Percentiles rank a stretch among this genome's conserved stretches.
Conservation (phyloP, 2,888 invertebrate species). For the Hypomecis punctinalis region DNA sequence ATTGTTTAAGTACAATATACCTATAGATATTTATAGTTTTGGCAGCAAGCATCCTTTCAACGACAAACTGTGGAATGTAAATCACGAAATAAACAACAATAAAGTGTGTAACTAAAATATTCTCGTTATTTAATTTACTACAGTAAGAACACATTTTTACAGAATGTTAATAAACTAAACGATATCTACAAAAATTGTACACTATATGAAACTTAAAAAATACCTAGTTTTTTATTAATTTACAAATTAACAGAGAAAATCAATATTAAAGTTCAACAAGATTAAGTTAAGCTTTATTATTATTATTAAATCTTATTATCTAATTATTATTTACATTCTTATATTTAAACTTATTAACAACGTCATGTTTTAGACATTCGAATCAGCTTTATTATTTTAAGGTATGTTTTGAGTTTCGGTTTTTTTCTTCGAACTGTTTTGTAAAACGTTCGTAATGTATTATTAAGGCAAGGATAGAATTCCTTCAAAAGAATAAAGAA, state of each 20-base stretch:
- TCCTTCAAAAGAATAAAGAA: conserved; percentile 32
- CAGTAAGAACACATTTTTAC: conserved; percentile 86
- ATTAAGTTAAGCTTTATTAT: conserved; percentile 79
- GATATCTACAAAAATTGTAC: conserved; percentile 85
- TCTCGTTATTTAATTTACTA: conserved; percentile 86
- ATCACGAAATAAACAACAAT: conserved; percentile 66
- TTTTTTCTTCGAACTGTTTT: background rate
- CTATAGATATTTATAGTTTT: too few species aligned
- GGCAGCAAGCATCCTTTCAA: too few species aligned
- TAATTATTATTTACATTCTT: conserved; percentile 75
- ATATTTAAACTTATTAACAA: conserved; percentile 61
- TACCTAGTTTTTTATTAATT: conserved; percentile 72
- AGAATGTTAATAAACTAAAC: conserved; percentile 84
- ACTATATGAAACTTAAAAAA: conserved; percentile 81
- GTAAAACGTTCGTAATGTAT: background rate
- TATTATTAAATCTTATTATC: conserved; percentile 62
- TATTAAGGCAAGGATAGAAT: conserved; percentile 1
- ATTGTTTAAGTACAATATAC: too few species aligned
- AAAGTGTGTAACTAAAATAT: conserved; percentile 83
- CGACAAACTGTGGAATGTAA: conserved; percentile 25
- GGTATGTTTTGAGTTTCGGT: background rate
- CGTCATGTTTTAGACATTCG: conserved; percentile 71
- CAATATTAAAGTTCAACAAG: conserved; percentile 82
- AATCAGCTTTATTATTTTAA: conserved; percentile 25
- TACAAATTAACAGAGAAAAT: conserved; percentile 81